Conservation (phyloP, 2,113 vertebrate species). For the Mesitornis unicolor region DNA sequence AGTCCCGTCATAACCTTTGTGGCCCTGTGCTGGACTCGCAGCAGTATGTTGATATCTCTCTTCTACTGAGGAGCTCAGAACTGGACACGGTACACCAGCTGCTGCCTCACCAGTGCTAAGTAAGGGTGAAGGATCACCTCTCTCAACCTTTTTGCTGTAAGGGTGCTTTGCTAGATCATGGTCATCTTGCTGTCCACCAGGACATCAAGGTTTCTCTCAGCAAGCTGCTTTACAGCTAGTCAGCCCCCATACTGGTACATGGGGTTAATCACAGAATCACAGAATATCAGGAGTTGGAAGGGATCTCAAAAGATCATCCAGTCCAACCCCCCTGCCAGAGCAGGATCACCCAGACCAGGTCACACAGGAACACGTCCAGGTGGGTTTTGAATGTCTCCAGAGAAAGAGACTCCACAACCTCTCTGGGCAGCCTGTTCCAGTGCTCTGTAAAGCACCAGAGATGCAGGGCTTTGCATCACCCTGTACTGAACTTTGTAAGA, state of each 20-base stretch:
- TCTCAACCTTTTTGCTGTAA: rapidly evolving
- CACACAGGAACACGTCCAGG: too few relatives aligned
- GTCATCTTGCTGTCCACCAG: neutral
- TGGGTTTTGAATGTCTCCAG: too few relatives aligned
- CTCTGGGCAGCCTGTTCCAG: too few relatives aligned
- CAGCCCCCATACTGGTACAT: neutral
- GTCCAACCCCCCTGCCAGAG: too few relatives aligned
- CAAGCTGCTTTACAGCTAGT: neutral
- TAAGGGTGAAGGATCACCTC: neutral
- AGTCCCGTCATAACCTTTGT: neutral
- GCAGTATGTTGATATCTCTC: neutral
- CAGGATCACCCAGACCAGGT: too few relatives aligned
- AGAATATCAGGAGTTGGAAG: too few relatives aligned
- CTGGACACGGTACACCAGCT: neutral
- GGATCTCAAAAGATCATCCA: too few relatives aligned
- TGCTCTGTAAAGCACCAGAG: too few relatives aligned
- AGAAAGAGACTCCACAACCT: too few relatives aligned
- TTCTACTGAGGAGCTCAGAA: neutral
- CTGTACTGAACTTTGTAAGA: neutral
- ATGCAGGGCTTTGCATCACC: neutral
- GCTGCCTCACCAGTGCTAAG: neutral
- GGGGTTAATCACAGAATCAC: neutral
- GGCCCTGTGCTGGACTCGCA: neutral
- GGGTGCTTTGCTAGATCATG: neutral
- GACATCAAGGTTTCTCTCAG: neutral